phyloP scores from a whole-genome alignment of 2,888 invertebrate genomes.

The Meganola albula region DNA sequence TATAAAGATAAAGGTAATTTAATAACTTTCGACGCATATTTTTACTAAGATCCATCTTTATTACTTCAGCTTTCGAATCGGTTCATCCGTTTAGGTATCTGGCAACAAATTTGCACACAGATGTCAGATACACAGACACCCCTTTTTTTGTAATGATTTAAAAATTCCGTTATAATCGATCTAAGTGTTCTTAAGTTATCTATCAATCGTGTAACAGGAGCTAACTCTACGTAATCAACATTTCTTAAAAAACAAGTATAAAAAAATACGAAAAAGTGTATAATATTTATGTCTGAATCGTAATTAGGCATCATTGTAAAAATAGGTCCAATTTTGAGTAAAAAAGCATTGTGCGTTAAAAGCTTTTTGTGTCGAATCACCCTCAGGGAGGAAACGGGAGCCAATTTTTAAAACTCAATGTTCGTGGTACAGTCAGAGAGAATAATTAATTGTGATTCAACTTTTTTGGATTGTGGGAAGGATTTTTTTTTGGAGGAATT shows the following conservation, averaged over 20 bases:
- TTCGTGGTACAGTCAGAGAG: slow-evolving; percentile 29
- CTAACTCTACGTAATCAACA: no score
- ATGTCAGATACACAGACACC: no score
- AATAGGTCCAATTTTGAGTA: slow-evolving; percentile 44
- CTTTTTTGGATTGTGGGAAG: background rate
- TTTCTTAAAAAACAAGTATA: slow-evolving; percentile 10
- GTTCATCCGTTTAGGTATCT: no score
- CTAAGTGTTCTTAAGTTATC: no score
- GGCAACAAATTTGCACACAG: no score
- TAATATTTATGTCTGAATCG: slow-evolving; percentile 20
- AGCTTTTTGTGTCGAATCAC: slow-evolving; percentile 47
- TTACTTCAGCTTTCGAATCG: no score
- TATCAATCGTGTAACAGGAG: no score
- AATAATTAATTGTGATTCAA: background rate
- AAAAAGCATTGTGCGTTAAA: slow-evolving; percentile 42
- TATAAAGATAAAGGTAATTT: no score
- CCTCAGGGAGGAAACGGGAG: slow-evolving; percentile 37
- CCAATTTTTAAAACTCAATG: slow-evolving; percentile 47
- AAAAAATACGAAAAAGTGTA: slow-evolving; percentile 2
- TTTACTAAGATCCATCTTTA: no score
- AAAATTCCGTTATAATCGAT: no score
- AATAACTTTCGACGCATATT: no score
- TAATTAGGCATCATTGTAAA: slow-evolving; percentile 36
- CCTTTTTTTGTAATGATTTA: no score
- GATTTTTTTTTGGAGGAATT: background rate